Evolutionary conservation across 2,113 vertebrate genomes (phyloP), one percentile per base, ranked within the genome.

Genomic region (Sylvia atricapilla): DNA sequence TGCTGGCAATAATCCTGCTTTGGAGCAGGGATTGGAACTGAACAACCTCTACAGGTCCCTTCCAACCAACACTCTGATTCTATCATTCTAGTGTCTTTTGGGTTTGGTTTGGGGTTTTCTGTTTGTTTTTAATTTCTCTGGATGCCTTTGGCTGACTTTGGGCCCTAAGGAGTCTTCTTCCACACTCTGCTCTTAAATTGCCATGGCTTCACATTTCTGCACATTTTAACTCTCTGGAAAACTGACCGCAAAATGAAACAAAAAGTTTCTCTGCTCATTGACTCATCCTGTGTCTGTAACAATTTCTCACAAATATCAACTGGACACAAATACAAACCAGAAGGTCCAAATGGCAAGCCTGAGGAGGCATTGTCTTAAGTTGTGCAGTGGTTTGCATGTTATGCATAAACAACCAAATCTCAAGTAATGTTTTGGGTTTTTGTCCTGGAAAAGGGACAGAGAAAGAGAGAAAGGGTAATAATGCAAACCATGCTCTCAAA

Each of bases 91-190:
- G 2, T 39, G 44, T 50, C 21, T 60, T 87, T 73, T 66, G 3
- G 1, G 17, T 93, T 87, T 95, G 58, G 31, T 95, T 94, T 85
- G 70, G n/a, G 66, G 46, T 66, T 94, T 94, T 88, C 49, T 76
- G 70, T 23, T 86, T 90, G 28, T 77, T 68, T 70, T 94, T 77
- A 52, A 68, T 39, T 90, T 70, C 72, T 78, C 46, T 84, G 59
- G 28, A 31, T 1, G 18, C 31, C 37, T 62, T 74, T 82, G 85
- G 55, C 55, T 50, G 59, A 66, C 30, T 93, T 72, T 50, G 68
- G 62, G 80, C 56, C 47, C 24, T 82, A 39, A 88, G 41, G 46
- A 84, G 44, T 39, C 53, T n/a, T 55, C 55, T 85, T 85, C 58
- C 28, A 80, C 55, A 50, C 30, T 11, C 67, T 80, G 20, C 33